Base-by-base conservation (phyloP, 2,113 vertebrate species). In the Psilopsiagon aymara region DNA sequence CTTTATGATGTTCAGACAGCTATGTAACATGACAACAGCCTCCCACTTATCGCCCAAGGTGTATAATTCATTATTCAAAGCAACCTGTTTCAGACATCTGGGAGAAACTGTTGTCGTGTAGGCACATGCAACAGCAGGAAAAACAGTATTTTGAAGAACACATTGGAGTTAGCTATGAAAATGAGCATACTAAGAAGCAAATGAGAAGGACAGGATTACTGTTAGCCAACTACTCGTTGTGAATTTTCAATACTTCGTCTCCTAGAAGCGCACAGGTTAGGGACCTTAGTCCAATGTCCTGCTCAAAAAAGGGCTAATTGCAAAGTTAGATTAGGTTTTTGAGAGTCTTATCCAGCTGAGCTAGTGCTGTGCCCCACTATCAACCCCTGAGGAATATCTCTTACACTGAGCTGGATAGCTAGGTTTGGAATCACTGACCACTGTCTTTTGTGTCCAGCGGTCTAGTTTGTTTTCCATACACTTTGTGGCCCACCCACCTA, bases 331-430 rank as follows among this genome's bases (percentile, higher is more conserved):
- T 23, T 28, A 78, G 46, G 3, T 17, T 63, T 14, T 24, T 83
- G 29, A 43, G 49, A 29, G 15, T 12, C 73, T 53, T 44, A 57
- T 8, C 44, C 37, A 52, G 31, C 17, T 80, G 63, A 79, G 25
- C 13, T 85, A 29, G 4, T 31, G 41, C 23, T 43, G 19, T 37
- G n/a, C 2, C 24, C 21, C 46, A 23, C 24, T 43, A 7, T 62
- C 24, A 88, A 7, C 10, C 11, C 16, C 39, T 33, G 9, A 43
- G 17, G 52, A 35, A 5, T 9, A 11, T 53, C 20, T 27, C 11
- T 53, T 0, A 4, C 31, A 20, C 12, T 0, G 0, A 37, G 49
- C 12, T 84, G 35, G 19, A 39, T 63, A 53, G 11, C 28, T 66
- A 21, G 44, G 27, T 21, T 52, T 47, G 35, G 35, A 67, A 62